Conservation (phyloP, 2,888 invertebrate genomes). For the Sphaerophoria taeniata region DNA sequence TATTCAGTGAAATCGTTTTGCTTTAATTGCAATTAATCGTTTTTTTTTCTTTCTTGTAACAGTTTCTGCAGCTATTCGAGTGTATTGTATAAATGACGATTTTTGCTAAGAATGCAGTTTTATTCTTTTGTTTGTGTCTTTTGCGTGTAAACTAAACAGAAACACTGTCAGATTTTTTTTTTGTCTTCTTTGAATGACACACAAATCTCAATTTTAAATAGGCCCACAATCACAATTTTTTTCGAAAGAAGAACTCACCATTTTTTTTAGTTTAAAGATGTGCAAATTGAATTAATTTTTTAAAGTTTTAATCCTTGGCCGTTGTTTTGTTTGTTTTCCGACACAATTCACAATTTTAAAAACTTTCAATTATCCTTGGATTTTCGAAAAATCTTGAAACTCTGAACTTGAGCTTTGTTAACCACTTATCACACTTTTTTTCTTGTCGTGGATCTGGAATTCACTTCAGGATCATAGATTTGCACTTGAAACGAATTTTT, state of each 20-base stretch:
- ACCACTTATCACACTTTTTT: slow-evolving; percentile 43
- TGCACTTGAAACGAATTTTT: slow-evolving; percentile 39
- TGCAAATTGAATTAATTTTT: neutral
- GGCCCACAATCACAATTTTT: slow-evolving; percentile 24
- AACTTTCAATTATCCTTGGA: neutral
- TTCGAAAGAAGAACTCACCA: slow-evolving; percentile 57
- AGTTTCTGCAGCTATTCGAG: slow-evolving; percentile 30
- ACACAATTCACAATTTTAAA: slow-evolving; percentile 5
- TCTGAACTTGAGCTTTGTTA: slow-evolving; percentile 14
- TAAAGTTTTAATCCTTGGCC: slow-evolving; percentile 11
- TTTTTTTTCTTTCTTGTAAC: slow-evolving; percentile 33
- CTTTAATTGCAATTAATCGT: slow-evolving; percentile 55
- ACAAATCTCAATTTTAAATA: slow-evolving; percentile 12
- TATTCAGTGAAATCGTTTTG: slow-evolving; percentile 46
- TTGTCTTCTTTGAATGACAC: slow-evolving; percentile 13
- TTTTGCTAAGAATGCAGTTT: slow-evolving; percentile 44
- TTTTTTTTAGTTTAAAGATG: slow-evolving; percentile 19
- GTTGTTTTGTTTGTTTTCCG: neutral
- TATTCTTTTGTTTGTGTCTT: neutral
- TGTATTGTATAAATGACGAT: neutral
- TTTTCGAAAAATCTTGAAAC: neutral
- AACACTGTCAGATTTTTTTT: slow-evolving; percentile 43
- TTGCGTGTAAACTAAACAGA: slow-evolving; percentile 13
- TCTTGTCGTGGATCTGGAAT: slow-evolving; percentile 8
- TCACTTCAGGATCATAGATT: slow-evolving; percentile 40